phyloP scores from a whole-genome alignment of 2,113 vertebrate genomes.

The Datnioides undecimradiatus region DNA sequence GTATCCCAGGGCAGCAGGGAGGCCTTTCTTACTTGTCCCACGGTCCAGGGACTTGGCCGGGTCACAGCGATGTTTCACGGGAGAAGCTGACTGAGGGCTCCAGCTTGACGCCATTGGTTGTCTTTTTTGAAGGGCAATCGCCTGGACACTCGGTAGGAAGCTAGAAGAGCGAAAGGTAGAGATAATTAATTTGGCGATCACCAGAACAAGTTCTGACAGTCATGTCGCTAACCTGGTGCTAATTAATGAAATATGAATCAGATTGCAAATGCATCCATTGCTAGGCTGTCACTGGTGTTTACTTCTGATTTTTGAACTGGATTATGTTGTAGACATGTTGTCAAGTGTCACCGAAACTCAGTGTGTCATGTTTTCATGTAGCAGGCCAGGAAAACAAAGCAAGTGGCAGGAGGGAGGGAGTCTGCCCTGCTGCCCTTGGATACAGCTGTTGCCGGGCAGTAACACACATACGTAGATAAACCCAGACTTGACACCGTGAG shows the following conservation, averaged over 20 bases:
- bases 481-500: too few relatives aligned
- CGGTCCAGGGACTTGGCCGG: neutral
- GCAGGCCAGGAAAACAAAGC: too few relatives aligned
- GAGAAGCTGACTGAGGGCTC: slow-evolving; percentile 67
- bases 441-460: too few relatives aligned
- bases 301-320: too few relatives aligned
- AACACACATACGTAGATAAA: too few relatives aligned
- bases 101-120: slow-evolving; percentile 43
- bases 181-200: neutral
- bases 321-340: too few relatives aligned
- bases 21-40: neutral
- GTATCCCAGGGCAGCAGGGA: slow-evolving; percentile 2
- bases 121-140: slow-evolving; percentile 50
- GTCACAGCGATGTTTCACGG: slow-evolving; percentile 79
- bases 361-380: too few relatives aligned
- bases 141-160: slow-evolving; percentile 51
- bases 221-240: neutral
- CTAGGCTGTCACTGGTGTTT: too few relatives aligned
- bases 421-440: too few relatives aligned
- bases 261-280: too few relatives aligned
- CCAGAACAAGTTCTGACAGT: neutral
- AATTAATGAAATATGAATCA: neutral
- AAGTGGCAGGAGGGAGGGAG: too few relatives aligned
- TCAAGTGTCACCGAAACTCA: too few relatives aligned
- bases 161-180: slow-evolving; percentile 38